Base-by-base conservation (phyloP, 2,888 invertebrate species). In the Amiota mariae region DNA sequence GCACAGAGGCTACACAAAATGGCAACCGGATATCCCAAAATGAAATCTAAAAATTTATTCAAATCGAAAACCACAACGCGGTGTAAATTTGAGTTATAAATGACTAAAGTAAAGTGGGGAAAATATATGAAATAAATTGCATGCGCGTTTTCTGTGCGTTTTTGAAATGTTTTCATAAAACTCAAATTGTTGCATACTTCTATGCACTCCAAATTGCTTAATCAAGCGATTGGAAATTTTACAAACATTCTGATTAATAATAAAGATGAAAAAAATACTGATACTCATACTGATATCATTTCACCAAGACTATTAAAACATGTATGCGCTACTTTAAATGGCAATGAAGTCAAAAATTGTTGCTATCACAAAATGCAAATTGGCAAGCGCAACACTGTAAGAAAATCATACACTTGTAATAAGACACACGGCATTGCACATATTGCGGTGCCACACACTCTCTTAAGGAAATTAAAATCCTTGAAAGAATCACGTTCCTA, bases 11-110 rank as follows among this genome's bases (percentile, higher is more conserved):
- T 9, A n/a, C 18, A 59, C 18, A 18, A 18, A n/a, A 15, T 46
- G 63, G 46, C 46, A 63, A 63, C 63, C 9, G 63, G 63, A 63
- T 36, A 63, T 63, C 36, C 36, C 24, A 63, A 12, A 63, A 63
- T 9, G 8, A 59, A 18, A 18, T 59, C 12, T 59, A 1, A 12
- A 18, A 59, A 13, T 8, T 20, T 15, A 20, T n/a, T 10, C 18
- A 59, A 12, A 9, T 20, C 24, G 24, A 59, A 59, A 59, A 59
- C 0, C 2, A 9, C 57, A 57, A 57, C 13, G 15, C 20, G 24
- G 15, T n/a, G 15, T n/a, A 36, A 36, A 36, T 36, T 36, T 36
- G 6, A 36, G 36, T 36, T 36, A 36, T 36, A 6, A 36, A n/a
- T n/a, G n/a, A n/a, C n/a, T n/a, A n/a, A n/a, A n/a, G n/a, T n/a